Conservation (phyloP, 2,888 invertebrate genomes). For the Drosophila vallismaia region DNA sequence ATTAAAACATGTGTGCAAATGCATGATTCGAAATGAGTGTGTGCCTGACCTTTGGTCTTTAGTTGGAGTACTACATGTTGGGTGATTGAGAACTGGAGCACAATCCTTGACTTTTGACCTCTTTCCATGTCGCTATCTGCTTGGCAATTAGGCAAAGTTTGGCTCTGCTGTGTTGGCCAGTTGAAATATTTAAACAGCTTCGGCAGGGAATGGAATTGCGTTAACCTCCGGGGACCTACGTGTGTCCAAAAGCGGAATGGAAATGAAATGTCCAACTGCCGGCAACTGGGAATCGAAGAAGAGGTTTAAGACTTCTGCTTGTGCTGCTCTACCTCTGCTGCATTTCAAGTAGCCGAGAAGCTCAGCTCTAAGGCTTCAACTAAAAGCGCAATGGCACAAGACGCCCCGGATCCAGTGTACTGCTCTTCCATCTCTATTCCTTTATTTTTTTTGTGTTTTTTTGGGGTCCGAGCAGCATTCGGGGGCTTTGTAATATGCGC, state of each 20-base stretch:
- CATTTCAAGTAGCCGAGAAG: conserved; percentile 65
- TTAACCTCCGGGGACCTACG: conserved; percentile 55
- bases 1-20: conserved; percentile 40
- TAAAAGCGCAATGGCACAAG: conserved; percentile 45
- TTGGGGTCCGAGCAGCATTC: conserved; percentile 27
- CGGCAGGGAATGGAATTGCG: conserved; percentile 35
- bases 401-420: conserved; percentile 34
- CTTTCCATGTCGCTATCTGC: conserved; percentile 30
- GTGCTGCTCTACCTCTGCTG: conserved; percentile 49
- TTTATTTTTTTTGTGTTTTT: not conserved
- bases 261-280: conserved; percentile 53
- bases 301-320: conserved; percentile 40
- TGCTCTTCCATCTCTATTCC: not conserved
- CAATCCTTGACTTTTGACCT: conserved; percentile 20
- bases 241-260: conserved; percentile 74
- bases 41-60: conserved; percentile 23
- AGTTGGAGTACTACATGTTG: not conserved
- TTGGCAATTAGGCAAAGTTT: conserved; percentile 63
- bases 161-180: conserved; percentile 47
- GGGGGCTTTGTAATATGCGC: conserved; percentile 62
- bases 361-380: not conserved
- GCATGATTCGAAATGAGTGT: conserved; percentile 12
- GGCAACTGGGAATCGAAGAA: conserved; percentile 46
- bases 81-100: conserved; percentile 5
- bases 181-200: conserved; percentile 65